These are phyloP conservation scores for Zaprionus capensis DNA, from an alignment of 1,140 invertebrate species.

Conservation along the genomic window DNA sequence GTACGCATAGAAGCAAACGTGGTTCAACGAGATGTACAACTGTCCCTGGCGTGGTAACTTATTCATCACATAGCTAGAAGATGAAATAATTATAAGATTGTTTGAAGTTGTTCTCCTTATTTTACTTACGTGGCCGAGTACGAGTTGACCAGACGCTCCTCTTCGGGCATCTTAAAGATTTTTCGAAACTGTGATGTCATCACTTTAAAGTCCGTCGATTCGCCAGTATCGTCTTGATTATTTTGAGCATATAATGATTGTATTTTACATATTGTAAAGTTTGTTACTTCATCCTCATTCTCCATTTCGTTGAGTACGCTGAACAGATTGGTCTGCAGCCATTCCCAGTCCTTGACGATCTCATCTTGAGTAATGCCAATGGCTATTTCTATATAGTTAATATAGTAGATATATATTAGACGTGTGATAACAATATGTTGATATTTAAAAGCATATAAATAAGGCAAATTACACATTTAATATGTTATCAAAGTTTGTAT, in stretches of 20 bases:
- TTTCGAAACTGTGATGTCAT: slow-evolving; percentile 91
- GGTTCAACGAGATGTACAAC: slow-evolving; percentile 97
- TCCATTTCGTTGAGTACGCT: slow-evolving; percentile 95
- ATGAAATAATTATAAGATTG: not conserved
- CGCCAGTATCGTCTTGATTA: slow-evolving; percentile 73
- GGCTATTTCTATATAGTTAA: slow-evolving; percentile 89
- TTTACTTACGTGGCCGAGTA: slow-evolving; percentile 94
- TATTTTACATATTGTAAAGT: slow-evolving; percentile 98
- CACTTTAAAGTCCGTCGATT: slow-evolving; percentile 79
- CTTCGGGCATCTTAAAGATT: slow-evolving; percentile 95
- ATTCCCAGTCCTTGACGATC: slow-evolving; percentile 96
- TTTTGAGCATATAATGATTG: slow-evolving; percentile 87
- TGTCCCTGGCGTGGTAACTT: slow-evolving; percentile 96
- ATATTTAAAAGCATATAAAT: not conserved
- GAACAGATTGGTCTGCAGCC: slow-evolving; percentile 95
- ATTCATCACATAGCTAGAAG: slow-evolving; percentile 94
- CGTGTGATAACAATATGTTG: not conserved
- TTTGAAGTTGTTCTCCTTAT: slow-evolving; percentile 42
- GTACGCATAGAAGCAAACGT: slow-evolving; percentile 98
- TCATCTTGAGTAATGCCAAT: slow-evolving; percentile 93
- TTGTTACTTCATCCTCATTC: slow-evolving; percentile 96
- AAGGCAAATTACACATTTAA: not conserved
- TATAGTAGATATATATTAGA: slow-evolving; percentile 4
- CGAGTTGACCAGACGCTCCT: slow-evolving; percentile 98
- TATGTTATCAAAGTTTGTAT: not conserved